Evolutionary conservation across 64 coral and sea anemone genomes (phyloP).

Genomic region (Montipora cactus): DNA sequence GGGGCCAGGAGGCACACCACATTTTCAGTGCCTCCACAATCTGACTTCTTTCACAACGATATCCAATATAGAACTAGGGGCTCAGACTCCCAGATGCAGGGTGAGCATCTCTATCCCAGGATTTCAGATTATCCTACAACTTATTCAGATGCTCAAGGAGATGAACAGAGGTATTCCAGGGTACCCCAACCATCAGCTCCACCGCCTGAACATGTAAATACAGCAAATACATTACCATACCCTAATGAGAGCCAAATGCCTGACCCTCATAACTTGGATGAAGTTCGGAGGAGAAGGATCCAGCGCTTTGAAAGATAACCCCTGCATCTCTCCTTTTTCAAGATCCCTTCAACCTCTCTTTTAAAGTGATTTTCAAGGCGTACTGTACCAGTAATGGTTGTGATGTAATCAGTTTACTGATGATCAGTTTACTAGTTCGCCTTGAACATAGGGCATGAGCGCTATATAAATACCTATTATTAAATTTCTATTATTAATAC

Average conservation of each 20-base stretch:
- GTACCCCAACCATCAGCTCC: constrained; percentile 58
- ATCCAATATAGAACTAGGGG: not conserved
- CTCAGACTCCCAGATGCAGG: not conserved
- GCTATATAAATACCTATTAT: too few relatives aligned
- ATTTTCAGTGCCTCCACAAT: not conserved
- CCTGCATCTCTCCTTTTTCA: too few relatives aligned
- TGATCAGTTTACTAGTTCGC: too few relatives aligned
- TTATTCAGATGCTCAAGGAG: not conserved
- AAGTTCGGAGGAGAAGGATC: constrained; percentile 54
- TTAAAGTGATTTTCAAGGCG: too few relatives aligned
- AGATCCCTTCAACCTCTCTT: too few relatives aligned
- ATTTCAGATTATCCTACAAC: constrained; percentile 44
- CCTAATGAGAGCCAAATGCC: constrained; percentile 19
- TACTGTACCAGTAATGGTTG: too few relatives aligned
- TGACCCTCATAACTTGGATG: constrained; percentile 35
- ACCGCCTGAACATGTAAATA: not conserved
- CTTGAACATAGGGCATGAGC: too few relatives aligned
- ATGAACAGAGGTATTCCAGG: constrained; percentile 56
- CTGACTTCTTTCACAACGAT: not conserved
- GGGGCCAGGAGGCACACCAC: not conserved
- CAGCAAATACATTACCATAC: not conserved
- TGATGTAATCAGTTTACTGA: too few relatives aligned
- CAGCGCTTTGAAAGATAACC: constrained; percentile 29
- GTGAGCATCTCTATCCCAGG: constrained; percentile 76
- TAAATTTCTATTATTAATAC: too few relatives aligned